Evolutionary conservation across 2,797 vertebrate genomes (phyloP).

Genomic region (Molossus alvarezi): DNA sequence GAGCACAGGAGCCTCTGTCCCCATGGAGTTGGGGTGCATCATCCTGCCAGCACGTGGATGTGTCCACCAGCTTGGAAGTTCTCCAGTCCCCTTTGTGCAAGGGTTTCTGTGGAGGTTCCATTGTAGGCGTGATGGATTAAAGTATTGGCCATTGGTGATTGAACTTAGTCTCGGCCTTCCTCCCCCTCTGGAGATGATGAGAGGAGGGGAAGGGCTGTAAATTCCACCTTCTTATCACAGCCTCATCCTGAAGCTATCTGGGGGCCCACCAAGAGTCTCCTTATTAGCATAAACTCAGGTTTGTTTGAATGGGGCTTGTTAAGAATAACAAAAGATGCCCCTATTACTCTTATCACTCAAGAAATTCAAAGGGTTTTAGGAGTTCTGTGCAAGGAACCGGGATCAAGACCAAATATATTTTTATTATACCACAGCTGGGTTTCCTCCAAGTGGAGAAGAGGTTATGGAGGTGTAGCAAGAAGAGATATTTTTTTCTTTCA

Average conservation of each 20-base stretch:
- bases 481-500: neutral
- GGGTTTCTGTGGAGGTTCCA: neutral
- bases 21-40: neutral
- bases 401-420: neutral
- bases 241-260: neutral
- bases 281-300: neutral
- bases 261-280: neutral
- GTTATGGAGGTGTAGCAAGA: neutral
- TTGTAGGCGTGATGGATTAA: neutral
- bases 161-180: neutral
- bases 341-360: neutral
- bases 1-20: neutral
- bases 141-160: neutral
- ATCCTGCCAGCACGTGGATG: neutral
- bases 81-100: neutral
- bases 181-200: neutral
- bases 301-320: constrained; percentile 35
- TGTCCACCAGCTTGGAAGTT: neutral
- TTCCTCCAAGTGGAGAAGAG: neutral
- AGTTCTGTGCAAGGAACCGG: neutral
- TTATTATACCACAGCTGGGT: neutral
- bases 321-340: neutral
- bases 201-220: neutral
- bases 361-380: neutral
- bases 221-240: neutral